A percentile compares a stretch with the other conserved stretches of the same genome.
Evolutionary conservation across 2,113 vertebrate species (phyloP).

Genomic region (Chloropsis hardwickii): DNA sequence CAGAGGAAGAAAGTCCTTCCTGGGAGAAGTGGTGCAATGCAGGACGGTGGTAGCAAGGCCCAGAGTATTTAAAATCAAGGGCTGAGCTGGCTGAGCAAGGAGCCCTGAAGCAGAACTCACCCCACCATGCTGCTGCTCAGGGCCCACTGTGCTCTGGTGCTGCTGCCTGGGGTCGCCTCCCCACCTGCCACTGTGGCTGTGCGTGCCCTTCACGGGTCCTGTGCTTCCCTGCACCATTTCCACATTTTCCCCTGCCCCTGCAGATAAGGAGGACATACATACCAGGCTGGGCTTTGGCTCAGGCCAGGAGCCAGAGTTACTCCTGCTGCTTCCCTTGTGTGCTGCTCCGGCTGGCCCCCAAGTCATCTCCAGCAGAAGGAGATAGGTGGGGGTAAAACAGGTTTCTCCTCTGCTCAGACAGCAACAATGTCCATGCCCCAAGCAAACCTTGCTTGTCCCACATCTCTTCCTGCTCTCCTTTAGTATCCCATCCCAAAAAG

Average conservation of each 20-base stretch:
- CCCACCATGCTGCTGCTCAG: background rate
- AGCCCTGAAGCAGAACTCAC: background rate
- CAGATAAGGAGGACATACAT: background rate
- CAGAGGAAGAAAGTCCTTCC: fast-evolving
- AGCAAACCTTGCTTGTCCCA: background rate
- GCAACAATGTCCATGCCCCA: background rate
- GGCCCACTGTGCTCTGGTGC: fast-evolving
- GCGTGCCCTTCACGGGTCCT: background rate
- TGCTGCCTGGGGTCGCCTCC: background rate
- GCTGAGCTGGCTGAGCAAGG: background rate
- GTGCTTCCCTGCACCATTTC: background rate
- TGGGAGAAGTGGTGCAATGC: background rate
- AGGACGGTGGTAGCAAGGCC: background rate
- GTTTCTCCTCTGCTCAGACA: background rate
- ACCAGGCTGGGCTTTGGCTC: background rate
- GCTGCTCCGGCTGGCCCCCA: background rate
- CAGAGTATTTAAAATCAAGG: background rate
- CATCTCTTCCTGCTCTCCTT: background rate
- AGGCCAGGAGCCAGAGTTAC: background rate
- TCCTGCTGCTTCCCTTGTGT: background rate
- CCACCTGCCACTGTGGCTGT: fast-evolving
- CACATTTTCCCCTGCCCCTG: background rate
- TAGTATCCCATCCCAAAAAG: background rate
- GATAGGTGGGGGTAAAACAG: background rate
- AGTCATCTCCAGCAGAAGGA: background rate